Conservation (phyloP, 2,113 vertebrate genomes). For the Heterotilapia buettikoferi region DNA sequence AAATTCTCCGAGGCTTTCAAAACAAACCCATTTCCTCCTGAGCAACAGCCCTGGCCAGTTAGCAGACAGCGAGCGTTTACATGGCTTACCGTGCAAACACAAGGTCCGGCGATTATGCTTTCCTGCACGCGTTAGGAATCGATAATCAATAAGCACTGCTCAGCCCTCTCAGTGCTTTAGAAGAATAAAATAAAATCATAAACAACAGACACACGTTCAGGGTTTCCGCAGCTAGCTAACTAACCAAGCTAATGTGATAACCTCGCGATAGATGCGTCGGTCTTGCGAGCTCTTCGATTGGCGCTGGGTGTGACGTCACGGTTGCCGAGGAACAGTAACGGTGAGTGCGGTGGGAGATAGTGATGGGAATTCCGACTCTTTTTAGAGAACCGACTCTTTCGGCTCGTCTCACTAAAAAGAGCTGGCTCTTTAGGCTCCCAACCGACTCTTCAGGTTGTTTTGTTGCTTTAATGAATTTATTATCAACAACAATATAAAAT, state of each 20-base stretch:
- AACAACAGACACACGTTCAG: background rate
- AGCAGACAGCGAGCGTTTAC: slow-evolving; percentile 5
- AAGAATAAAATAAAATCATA: background rate
- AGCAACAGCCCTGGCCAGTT: slow-evolving; percentile 18
- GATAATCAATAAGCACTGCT: background rate
- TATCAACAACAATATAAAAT: background rate
- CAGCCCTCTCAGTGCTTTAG: background rate
- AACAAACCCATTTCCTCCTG: slow-evolving; percentile 55
- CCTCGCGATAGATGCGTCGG: slow-evolving; percentile 60
- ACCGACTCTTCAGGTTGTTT: background rate
- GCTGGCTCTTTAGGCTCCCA: background rate
- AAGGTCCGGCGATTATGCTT: slow-evolving; percentile 6
- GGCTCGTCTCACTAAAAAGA: background rate
- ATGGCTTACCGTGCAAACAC: slow-evolving; percentile 44
- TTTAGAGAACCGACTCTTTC: background rate
- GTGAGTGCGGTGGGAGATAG: background rate
- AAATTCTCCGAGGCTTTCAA: slow-evolving; percentile 28
- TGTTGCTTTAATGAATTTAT: background rate
- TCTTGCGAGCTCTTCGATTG: slow-evolving; percentile 42
- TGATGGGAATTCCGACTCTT: background rate
- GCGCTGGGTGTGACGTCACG: slow-evolving; percentile 48
- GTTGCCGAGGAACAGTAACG: slow-evolving; percentile 67
- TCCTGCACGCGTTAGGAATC: background rate
- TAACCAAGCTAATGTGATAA: slow-evolving; percentile 38
- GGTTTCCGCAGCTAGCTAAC: slow-evolving; percentile 41